Evolutionary conservation across 2,888 invertebrate species (phyloP), one percentile per base, ranked within the genome.

Genomic region (Coremacera marginata): DNA sequence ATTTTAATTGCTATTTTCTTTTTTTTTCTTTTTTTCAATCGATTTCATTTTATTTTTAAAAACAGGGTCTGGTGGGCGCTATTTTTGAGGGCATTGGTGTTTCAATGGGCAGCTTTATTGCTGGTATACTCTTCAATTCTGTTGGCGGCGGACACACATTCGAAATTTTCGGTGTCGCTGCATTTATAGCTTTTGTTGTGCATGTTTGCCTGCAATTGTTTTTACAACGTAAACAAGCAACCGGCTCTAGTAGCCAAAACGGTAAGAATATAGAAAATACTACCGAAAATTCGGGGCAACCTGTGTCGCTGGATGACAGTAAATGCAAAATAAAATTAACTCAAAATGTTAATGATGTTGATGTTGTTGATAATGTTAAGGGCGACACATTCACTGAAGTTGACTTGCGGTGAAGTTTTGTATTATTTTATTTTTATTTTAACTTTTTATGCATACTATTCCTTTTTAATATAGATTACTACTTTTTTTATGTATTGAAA

Each of bases 21-120:
- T n/a, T n/a, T 31, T 31, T 31, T 5, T 4, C 31, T 31, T 31
- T 60, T 70, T 76, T 76, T n/a, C n/a, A 25, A n/a, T 57, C 7
- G 25, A 55, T 49, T 31, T 22, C 11, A n/a, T 65, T 31, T n/a
- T 19, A 22, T 65, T 11, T 27, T 2, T n/a, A n/a, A 14, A 9
- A 4, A 51, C 89, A 95, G 93, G 96, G 96, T 74, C 89, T 97
- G 60, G 94, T 96, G 44, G 96, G 96, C 16, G 96, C 95, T 3
- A 91, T 96, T 67, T 97, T 96, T 86, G 96, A 97, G 90, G 96
- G 96, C 19, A 90, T 96, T 16, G 96, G 96, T 19, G 94, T 95
- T 0, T 94, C 96, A 0, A 86, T 93, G 14, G 96, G 96, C 52
- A 96, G 95, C 85, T 91, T 94, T 14, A 89, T 95, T 71, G 96